Evolutionary conservation across 2,797 vertebrate species (phyloP), one percentile per base, ranked within the genome.

Genomic region (Schizopygopsis pylzovi): DNA sequence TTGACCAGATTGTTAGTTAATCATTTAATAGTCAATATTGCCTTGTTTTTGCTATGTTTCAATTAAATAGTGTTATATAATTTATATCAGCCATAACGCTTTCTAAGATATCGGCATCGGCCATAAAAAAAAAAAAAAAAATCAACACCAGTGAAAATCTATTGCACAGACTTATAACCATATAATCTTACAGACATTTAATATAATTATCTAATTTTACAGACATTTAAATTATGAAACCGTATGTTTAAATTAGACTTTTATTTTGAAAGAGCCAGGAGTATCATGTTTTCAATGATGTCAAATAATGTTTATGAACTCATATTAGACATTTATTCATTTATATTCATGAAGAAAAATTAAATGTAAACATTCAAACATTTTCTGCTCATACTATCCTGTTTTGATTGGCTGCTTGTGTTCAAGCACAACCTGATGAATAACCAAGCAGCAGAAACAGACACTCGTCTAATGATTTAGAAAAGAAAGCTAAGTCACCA

Each of bases 401-500:
- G 6, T n/a, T 47, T 28, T 73, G 43, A 73, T 28, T 47, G 43
- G 13, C 43, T 75, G 25, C 18, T 54, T 76, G 9, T 52, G 5
- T 37, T 76, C 47, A 76, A 37, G 47, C 28, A 41, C 12, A 59
- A 41, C 76, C 22, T 78, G 11, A 78, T 39, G 12, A 77, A 77
- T 59, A 41, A 78, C 33, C 6, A 33, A 22, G 15, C 20, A 78
- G 75, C 20, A 59, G 6, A 77, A 56, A 39, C 28, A 77, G 20
- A 59, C 6, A 39, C 52, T 77, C 0, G 52, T 56, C 12, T 39
- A 22, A 77, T 56, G 12, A 56, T 56, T 33, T 20, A 52, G 72
- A 33, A 75, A 52, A 33, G 25, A 52, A 76, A 37, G 39, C 67
- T 63, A 52, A 85, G 49, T 80, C 67, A 79, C 65, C 16, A 16